Evolutionary conservation across 2,113 vertebrate species (phyloP).

Genomic region (Osmerus eperlanus): DNA sequence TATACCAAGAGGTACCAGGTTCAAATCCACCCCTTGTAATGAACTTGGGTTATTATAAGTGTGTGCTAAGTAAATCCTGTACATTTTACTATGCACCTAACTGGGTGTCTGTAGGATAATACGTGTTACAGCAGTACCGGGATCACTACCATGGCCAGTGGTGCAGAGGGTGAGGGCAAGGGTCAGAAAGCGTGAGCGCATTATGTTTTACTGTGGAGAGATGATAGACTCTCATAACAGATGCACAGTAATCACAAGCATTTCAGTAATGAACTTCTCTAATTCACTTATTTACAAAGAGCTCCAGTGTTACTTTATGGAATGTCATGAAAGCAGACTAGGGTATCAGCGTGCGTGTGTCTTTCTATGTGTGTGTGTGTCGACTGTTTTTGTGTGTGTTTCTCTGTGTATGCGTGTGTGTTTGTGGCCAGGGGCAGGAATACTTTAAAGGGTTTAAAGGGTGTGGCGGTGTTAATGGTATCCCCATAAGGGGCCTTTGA

Average conservation of each 20-base stretch:
- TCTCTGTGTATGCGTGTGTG: background rate
- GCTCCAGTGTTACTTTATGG: background rate
- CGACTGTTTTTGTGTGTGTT: background rate
- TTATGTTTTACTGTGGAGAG: background rate
- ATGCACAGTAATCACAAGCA: too few relatives aligned
- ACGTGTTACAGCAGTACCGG: too few relatives aligned
- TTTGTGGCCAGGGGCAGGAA: background rate
- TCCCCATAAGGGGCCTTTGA: background rate
- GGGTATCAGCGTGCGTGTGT: background rate
- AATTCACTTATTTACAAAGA: background rate
- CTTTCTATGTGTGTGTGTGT: background rate
- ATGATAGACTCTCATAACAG: background rate
- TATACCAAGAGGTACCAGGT: too few relatives aligned
- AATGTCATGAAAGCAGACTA: slow-evolving; percentile 7
- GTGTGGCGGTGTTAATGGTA: background rate
- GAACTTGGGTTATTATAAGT: too few relatives aligned
- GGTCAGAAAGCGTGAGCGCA: background rate
- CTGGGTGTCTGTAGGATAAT: too few relatives aligned
- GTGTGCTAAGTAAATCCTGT: too few relatives aligned
- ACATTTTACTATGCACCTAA: too few relatives aligned
- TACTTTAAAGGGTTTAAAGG: slow-evolving; percentile 5
- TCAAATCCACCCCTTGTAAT: too few relatives aligned
- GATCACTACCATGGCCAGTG: too few relatives aligned
- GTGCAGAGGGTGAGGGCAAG: background rate
- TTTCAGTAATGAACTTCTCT: background rate